Evolutionary conservation across 2,888 invertebrate species (phyloP).

Genomic region (Crocallis elinguaria): DNA sequence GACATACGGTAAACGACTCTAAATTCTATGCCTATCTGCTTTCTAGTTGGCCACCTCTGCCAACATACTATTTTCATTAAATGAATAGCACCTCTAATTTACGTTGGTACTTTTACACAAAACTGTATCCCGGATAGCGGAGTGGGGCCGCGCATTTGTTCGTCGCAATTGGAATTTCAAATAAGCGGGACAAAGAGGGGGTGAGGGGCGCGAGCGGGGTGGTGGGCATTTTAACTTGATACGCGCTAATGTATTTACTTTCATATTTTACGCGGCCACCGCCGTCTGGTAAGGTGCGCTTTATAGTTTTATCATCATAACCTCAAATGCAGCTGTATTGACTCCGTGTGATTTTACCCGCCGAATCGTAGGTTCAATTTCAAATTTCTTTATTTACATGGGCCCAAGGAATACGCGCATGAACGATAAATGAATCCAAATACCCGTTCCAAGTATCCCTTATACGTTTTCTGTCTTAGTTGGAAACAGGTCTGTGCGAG

Average conservation of each 20-base stretch:
- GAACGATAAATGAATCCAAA: too few species aligned
- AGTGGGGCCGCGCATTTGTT: not conserved
- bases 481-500: too few species aligned
- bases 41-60: too few species aligned
- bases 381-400: too few species aligned
- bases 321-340: too few species aligned
- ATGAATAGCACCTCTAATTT: not conserved
- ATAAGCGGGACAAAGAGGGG: not conserved
- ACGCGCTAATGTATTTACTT: conserved; percentile 16
- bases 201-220: not conserved
- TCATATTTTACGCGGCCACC: conserved; percentile 8
- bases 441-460: too few species aligned
- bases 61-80: not conserved
- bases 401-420: too few species aligned
- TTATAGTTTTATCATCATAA: not conserved
- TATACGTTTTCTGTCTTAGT: too few species aligned
- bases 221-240: conserved; percentile 7
- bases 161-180: conserved; percentile 6
- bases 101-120: not conserved
- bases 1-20: too few species aligned
- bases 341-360: too few species aligned
- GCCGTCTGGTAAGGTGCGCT: not conserved
- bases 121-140: not conserved
- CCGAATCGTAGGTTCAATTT: too few species aligned
- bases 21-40: too few species aligned